Percentiles rank a stretch among this genome's conserved stretches.
Evolutionary conservation across 2,888 invertebrate species (phyloP).

Genomic region (Oligia strigilis): DNA sequence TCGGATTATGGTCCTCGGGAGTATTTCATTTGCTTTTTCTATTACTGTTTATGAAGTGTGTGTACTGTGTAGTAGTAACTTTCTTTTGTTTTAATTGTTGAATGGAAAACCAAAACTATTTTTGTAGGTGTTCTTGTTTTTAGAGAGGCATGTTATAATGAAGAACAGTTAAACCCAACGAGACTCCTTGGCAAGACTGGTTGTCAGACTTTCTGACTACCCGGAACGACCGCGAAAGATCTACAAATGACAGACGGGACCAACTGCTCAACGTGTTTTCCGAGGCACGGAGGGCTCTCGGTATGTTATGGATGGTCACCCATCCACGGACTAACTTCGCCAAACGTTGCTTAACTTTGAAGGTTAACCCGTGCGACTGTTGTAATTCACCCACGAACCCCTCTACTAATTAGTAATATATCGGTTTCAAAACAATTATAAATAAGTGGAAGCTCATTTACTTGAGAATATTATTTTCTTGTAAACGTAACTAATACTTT

Average conservation of each 20-base stretch:
- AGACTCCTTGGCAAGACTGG: not conserved
- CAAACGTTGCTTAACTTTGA: not conserved
- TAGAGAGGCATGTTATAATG: not conserved
- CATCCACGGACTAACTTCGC: not conserved
- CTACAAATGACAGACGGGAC: not conserved
- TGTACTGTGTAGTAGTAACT: not conserved
- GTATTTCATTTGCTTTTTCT: slow-evolving; percentile 23
- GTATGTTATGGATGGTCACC: not conserved
- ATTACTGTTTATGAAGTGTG: slow-evolving; percentile 6
- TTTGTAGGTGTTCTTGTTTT: not conserved
- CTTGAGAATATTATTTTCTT: not conserved
- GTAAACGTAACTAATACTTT: not conserved
- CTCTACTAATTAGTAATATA: not conserved
- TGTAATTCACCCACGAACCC: not conserved
- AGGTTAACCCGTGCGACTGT: not conserved
- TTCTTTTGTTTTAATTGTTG: not conserved
- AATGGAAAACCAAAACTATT: not conserved
- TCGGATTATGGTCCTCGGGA: slow-evolving; percentile 32
- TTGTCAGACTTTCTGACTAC: not conserved
- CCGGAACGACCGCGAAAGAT: not conserved
- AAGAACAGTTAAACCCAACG: not conserved
- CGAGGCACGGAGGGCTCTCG: not conserved
- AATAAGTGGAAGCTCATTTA: not conserved
- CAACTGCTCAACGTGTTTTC: not conserved
- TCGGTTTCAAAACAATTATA: not conserved